Percentiles rank a stretch among this genome's conserved stretches.
phyloP scores from a whole-genome alignment of 2,797 vertebrate genomes.

The Sebastes steindachneri region DNA sequence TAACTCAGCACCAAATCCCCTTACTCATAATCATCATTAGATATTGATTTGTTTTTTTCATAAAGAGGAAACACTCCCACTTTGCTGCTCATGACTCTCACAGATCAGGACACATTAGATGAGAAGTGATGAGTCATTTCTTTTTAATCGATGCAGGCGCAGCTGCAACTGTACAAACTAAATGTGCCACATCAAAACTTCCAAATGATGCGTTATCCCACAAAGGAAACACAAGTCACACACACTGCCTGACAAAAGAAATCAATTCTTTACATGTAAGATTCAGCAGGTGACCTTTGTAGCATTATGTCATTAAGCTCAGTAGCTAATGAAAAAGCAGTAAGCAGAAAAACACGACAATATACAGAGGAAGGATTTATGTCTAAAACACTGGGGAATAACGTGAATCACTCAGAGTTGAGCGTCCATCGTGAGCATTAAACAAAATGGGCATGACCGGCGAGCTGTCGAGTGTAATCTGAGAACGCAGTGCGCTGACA shows the following conservation, averaged over 20 bases:
- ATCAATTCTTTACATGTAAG: neutral
- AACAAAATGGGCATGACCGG: conserved; percentile 29
- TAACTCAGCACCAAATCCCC: conserved; percentile 1
- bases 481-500: conserved; percentile 46
- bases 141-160: conserved; percentile 46
- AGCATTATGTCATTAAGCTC: conserved; percentile 1
- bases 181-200: conserved; percentile 37
- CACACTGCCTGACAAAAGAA: neutral
- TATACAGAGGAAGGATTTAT: neutral
- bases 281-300: conserved; percentile 39
- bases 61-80: conserved; percentile 1
- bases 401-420: neutral
- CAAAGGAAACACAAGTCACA: conserved; percentile 1
- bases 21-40: conserved; percentile 19
- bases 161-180: conserved; percentile 26
- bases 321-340: neutral
- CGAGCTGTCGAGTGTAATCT: conserved; percentile 43
- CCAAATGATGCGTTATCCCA: conserved; percentile 4
- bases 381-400: neutral
- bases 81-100: conserved; percentile 53
- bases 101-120: conserved; percentile 16
- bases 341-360: neutral
- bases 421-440: conserved; percentile 2
- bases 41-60: conserved; percentile 23
- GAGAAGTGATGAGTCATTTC: conserved; percentile 69